These are phyloP conservation scores for Erythrocercus mccallii DNA, from an alignment of 2,113 vertebrate species.

Conservation along the genomic window DNA sequence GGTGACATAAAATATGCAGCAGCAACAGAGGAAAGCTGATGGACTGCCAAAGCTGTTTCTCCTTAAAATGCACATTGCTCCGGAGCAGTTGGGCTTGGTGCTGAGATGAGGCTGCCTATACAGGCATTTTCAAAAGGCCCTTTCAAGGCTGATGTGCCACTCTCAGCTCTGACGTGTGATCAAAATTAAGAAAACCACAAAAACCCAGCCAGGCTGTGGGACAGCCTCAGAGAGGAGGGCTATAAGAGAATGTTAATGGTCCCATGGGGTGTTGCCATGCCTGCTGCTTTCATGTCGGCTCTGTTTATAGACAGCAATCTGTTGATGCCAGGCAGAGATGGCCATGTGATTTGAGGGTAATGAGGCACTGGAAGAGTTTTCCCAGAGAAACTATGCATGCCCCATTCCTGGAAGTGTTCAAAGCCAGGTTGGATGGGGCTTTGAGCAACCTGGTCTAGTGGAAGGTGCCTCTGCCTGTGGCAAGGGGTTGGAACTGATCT, in stretches of 20 bases:
- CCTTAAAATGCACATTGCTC: conserved; percentile 10
- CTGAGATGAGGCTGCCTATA: background rate
- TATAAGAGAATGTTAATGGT: conserved; percentile 63
- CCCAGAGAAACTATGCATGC: background rate
- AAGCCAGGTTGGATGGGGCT: background rate
- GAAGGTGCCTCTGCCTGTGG: background rate
- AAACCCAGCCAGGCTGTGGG: conserved; percentile 43
- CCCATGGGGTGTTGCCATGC: conserved; percentile 52
- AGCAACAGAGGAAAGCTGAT: background rate
- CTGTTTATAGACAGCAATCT: conserved; percentile 79
- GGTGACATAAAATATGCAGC: background rate
- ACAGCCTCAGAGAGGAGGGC: conserved; percentile 63
- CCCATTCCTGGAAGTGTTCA: background rate
- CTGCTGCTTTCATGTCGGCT: conserved; percentile 75
- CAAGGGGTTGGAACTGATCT: background rate
- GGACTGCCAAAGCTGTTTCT: conserved; percentile 16
- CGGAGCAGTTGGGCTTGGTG: background rate
- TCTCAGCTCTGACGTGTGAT: conserved; percentile 70
- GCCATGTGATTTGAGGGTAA: conserved; percentile 55
- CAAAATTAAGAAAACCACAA: conserved; percentile 72
- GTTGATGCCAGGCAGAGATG: conserved; percentile 69
- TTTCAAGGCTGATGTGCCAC: conserved; percentile 56
- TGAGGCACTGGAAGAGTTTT: background rate
- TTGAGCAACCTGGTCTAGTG: background rate
- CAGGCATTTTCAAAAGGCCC: conserved; percentile 14